Percentiles rank a stretch among this genome's conserved stretches.
Evolutionary conservation across 2,888 invertebrate species (phyloP).

Genomic region (Ectemnius continuus): DNA sequence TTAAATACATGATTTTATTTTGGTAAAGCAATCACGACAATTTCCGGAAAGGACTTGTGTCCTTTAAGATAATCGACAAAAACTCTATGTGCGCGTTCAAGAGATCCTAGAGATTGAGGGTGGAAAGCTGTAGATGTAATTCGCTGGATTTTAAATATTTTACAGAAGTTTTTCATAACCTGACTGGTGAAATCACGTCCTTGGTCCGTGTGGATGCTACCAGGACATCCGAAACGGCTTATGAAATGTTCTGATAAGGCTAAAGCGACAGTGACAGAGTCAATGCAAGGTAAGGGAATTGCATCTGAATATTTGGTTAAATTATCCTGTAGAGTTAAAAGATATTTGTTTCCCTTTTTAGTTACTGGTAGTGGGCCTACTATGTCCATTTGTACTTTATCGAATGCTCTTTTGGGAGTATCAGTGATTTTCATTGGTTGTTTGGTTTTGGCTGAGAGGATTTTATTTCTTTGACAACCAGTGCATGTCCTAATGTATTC

Average conservation of each 20-base stretch:
- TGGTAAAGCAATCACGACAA: too few relatives aligned
- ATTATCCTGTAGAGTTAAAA: too few relatives aligned
- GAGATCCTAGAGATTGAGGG: not conserved
- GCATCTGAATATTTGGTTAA: too few relatives aligned
- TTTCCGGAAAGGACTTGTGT: too few relatives aligned
- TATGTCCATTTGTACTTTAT: not conserved
- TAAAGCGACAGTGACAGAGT: too few relatives aligned
- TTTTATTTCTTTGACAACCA: slow-evolving; percentile 8
- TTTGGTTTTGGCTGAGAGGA: slow-evolving; percentile 2
- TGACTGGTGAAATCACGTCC: too few relatives aligned
- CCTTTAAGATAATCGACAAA: not conserved
- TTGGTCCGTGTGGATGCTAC: too few relatives aligned
- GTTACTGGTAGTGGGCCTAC: not conserved
- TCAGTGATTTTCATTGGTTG: not conserved
- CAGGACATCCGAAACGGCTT: too few relatives aligned
- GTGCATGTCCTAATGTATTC: not conserved
- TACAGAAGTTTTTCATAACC: too few relatives aligned
- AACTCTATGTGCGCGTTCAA: not conserved
- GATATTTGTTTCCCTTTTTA: not conserved
- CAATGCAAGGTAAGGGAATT: too few relatives aligned
- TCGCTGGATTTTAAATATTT: not conserved
- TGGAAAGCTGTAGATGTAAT: not conserved
- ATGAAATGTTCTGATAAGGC: too few relatives aligned
- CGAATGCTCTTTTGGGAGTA: not conserved
- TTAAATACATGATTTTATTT: too few relatives aligned